These are phyloP conservation scores for Elachura formosa DNA, from an alignment of 2,113 vertebrate species.

Conservation along the genomic window DNA sequence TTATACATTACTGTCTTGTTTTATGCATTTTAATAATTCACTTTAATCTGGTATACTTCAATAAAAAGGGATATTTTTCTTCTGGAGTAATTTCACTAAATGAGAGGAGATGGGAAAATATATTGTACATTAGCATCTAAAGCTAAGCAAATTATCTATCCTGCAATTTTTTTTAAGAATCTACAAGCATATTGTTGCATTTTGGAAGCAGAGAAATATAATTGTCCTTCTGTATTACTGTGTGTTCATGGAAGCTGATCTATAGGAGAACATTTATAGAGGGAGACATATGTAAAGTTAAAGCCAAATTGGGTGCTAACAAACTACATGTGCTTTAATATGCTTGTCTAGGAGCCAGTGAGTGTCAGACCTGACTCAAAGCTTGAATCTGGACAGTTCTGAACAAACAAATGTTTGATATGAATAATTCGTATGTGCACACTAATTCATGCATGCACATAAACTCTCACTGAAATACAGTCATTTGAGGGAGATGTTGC, in stretches of 20 bases:
- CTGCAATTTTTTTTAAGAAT: conserved; percentile 44
- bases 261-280: background rate
- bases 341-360: background rate
- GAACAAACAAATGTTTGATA: background rate
- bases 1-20: conserved; percentile 60
- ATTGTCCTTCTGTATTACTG: background rate
- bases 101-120: conserved; percentile 47
- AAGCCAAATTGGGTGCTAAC: conserved; percentile 1
- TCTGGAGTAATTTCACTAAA: conserved; percentile 62
- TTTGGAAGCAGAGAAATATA: background rate
- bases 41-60: conserved; percentile 51
- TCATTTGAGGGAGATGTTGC: background rate
- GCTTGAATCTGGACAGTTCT: background rate
- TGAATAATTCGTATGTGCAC: background rate
- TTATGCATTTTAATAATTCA: conserved; percentile 65
- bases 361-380: background rate
- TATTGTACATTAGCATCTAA: conserved; percentile 47
- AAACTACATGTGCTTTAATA: background rate
- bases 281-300: background rate
- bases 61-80: conserved; percentile 63
- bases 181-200: background rate
- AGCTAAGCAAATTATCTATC: conserved; percentile 31
- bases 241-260: background rate
- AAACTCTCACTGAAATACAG: background rate
- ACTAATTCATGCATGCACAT: background rate